Evolutionary conservation across 2,113 vertebrate species (phyloP), one percentile per base, ranked within the genome.

Genomic region (Monarcha castaneiventris): DNA sequence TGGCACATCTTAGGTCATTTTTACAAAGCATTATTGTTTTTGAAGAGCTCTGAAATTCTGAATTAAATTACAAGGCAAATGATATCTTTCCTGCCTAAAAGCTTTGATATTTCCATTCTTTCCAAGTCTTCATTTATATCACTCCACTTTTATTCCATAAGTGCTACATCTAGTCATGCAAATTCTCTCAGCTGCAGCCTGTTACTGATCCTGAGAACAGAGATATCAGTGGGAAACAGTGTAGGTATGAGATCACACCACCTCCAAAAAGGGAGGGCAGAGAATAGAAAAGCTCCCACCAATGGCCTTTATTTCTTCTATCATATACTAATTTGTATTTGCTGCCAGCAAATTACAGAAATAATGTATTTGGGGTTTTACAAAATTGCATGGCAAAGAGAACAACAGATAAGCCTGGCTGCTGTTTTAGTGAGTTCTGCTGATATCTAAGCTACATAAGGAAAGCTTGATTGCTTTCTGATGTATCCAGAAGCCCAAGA

Each of bases 11-110:
- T 39, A 41, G 73, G 46, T 92, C 78, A 16, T 58, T 92, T 91
- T 95, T 94, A 90, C 87, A 94, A 90, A 94, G 87, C 74, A 81
- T 90, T 94, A 94, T 80, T 95, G 83, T 80, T 94, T 95, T 56
- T 91, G 59, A 96, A 94, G 83, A 96, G 90, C 91, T 87, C 92
- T 94, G 88, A 97, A 96, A 95, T 87, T 90, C 92, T 96, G 95
- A 96, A 97, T 97, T 96, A 97, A 97, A 97, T 97, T 97, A 97
- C 96, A 95, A 96, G 79, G 86, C 76, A 96, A 96, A 94, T 93
- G 75, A 90, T 74, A 85, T 94, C 76, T 87, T 93, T 93, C 83
- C 91, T 95, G 93, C 94, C 87, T 97, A 95, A 96, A 96, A 96
- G 94, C 95, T 93, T 95, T 97, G 79, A 94, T 94, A 96, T 93